Base-by-base conservation (phyloP, 2,888 invertebrate species). In the Coleophora deauratella region DNA sequence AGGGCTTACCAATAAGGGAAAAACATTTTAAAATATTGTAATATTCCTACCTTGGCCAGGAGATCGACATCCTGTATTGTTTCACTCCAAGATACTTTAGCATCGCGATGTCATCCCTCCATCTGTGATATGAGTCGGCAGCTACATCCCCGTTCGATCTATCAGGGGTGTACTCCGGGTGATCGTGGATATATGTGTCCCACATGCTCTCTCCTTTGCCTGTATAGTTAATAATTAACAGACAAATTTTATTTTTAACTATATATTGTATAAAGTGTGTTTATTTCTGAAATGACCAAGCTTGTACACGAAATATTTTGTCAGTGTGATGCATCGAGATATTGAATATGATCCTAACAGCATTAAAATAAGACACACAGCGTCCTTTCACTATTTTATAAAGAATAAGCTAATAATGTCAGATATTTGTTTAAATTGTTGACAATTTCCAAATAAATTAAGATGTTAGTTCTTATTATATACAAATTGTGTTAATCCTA, bases 21-120 rank as follows among this genome's bases (percentile, higher is more conserved):
- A n/a, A n/a, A n/a, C n/a, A n/a, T n/a, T n/a, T n/a, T n/a, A n/a
- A n/a, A n/a, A n/a, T 21, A 21, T 6, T 21, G 21, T 4, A 21
- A 21, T 21, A 21, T 21, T 40, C 53, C 60, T 55, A 82, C 84
- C 85, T 84, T 3, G 91, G 73, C 95, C 95, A 95, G 0, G 93
- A 90, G 37, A 93, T 77, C 0, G 92, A 92, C 62, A 92, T 88
- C 12, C 92, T 84, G 61, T 92, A 92, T 51, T 89, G 88, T 41
- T 89, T 71, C 0, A 91, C 88, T 9, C 88, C 88, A 10, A 91
- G 66, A 31, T 87, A 81, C 46, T 84, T 78, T 1, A 91, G 60
- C 73, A 91, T 86, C 49, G 85, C 67, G 0, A 91, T 86, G 55
- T 91, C 91, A 12, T 87, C 84, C 51, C 78, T 87, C 55, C 88